Evolutionary conservation across 1,140 invertebrate species (phyloP), one percentile per base, ranked within the genome.

Genomic region (Bombus waltoni): DNA sequence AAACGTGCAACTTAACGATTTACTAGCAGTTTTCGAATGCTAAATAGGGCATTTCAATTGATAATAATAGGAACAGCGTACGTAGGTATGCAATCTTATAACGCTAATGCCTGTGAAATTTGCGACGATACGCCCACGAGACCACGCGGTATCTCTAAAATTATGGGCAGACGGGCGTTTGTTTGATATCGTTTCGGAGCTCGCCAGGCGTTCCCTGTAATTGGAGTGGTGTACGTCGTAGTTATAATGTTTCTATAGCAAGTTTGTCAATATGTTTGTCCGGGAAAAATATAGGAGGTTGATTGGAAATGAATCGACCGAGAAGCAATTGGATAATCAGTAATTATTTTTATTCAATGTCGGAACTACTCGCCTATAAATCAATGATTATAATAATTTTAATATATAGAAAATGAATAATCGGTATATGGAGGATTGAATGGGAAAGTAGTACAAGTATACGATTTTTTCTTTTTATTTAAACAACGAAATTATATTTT

Each of bases 91-190:
- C 32, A 38, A 73, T 13, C 80, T 65, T 47, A 35, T 42, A 42
- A 74, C 40, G 70, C 35, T 74, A 82, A 74, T 82, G 38, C 53
- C 57, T n/a, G 35, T 8, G 71, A 71, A 82, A 74, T 74, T 70
- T 35, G n/a, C 80, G 38, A 62, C 80, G 80, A 74, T 82, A 28
- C 35, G 70, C 38, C 53, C 77, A 68, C 62, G 65, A n/a, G 53
- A 44, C 77, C 10, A 47, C 2, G 22, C n/a, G 35, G 15, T 77
- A 77, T 77, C 75, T 65, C 38, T 28, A 11, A 53, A 35, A 72
- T 28, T 40, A 40, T 25, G 32, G 15, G 13, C 40, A n/a, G n/a
- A 44, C 44, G 18, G 42, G 44, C 44, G 73, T 75, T 75, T 8
- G 32, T 75, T 53, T 13, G 44, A 35, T 75, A 47, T 44, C 42